Conservation (phyloP, 2,113 vertebrate genomes). For the Eira barbara region DNA sequence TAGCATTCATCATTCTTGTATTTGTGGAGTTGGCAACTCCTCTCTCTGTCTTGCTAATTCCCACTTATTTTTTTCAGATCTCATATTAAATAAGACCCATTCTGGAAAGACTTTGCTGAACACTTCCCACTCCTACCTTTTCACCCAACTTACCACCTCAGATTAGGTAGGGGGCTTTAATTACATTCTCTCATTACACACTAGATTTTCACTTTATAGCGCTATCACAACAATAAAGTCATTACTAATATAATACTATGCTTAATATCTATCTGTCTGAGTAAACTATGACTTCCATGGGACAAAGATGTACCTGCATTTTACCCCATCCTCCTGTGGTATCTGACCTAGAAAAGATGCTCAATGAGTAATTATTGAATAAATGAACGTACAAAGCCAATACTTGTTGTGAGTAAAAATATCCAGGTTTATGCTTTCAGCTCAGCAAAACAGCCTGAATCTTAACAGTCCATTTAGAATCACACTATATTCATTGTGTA, state of each 20-base stretch:
- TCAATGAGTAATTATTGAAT: constrained; percentile 4
- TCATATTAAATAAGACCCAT: background rate
- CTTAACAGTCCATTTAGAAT: background rate
- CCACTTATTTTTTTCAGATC: background rate
- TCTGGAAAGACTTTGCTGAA: background rate
- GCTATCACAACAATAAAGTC: background rate
- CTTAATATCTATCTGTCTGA: background rate
- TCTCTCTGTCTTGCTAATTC: background rate
- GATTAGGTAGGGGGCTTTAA: background rate
- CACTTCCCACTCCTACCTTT: background rate
- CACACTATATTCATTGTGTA: background rate
- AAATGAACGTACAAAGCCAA: background rate
- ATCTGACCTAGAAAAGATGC: background rate
- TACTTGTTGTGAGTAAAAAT: background rate
- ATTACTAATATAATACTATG: background rate
- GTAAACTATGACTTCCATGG: background rate
- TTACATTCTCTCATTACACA: background rate
- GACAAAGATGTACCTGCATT: background rate
- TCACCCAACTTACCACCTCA: background rate
- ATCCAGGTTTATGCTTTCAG: background rate
- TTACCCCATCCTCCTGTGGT: background rate
- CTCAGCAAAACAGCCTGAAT: background rate
- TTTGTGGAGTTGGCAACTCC: background rate
- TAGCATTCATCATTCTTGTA: background rate
- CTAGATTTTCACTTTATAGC: background rate